Conservation (phyloP, 23 tunicate species). For the Trididemnum miniatum region DNA sequence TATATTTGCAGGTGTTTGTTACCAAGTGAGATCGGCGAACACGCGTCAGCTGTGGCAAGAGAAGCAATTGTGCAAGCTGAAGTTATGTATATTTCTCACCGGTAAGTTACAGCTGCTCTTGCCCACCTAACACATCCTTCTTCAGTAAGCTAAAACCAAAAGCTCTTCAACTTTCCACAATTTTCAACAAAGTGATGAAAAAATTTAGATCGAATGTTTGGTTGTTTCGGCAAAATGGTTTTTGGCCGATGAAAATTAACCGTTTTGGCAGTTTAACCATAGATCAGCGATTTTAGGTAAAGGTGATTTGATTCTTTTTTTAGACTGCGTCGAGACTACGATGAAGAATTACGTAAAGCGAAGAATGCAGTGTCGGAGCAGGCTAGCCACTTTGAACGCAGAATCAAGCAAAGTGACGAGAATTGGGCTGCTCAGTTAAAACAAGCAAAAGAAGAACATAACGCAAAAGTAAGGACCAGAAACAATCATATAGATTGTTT, state of each 20-base stretch:
- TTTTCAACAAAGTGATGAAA: no score
- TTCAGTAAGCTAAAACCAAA: no score
- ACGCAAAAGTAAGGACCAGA: slow-evolving; percentile 57
- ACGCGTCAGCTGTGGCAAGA: slow-evolving; percentile 74
- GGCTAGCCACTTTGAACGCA: slow-evolving; percentile 46
- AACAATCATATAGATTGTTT: no score
- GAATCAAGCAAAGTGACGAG: slow-evolving; percentile 42
- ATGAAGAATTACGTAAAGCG: slow-evolving; percentile 76
- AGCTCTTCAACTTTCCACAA: no score
- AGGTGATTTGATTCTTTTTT: no score
- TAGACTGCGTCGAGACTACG: slow-evolving; percentile 87
- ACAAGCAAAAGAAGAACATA: slow-evolving; percentile 50
- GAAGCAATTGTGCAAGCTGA: slow-evolving; percentile 94
- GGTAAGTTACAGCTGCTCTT: slow-evolving; percentile 40
- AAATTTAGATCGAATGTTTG: no score
- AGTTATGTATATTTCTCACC: slow-evolving; percentile 60
- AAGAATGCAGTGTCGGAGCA: slow-evolving; percentile 66
- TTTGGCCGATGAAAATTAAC: no score
- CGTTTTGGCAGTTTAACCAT: no score
- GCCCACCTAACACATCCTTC: no score
- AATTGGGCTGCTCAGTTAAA: slow-evolving; percentile 38
- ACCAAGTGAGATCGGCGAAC: slow-evolving; percentile 81
- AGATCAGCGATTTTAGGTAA: no score
- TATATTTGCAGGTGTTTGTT: slow-evolving; percentile 55
- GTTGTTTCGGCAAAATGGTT: no score